Evolutionary conservation across 2,888 invertebrate species (phyloP).

Genomic region (Limnephilus auricula): DNA sequence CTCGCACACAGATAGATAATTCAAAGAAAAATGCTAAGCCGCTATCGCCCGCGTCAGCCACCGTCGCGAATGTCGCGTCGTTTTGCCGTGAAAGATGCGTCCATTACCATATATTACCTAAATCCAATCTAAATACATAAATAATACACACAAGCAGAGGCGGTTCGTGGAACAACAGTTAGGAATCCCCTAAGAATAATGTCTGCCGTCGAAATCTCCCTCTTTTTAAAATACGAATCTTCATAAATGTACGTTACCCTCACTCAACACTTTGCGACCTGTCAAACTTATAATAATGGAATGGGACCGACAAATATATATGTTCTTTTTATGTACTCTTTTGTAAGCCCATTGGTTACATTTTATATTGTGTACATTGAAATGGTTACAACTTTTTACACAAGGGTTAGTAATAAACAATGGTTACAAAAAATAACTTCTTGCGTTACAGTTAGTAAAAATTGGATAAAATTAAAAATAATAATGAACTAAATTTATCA

Average conservation of each 20-base stretch:
- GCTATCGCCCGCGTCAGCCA: not conserved
- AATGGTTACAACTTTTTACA: too few species aligned
- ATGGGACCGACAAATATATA: not conserved
- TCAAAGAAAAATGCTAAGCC: slow-evolving; percentile 13
- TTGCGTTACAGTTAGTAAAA: too few species aligned
- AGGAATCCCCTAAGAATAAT: slow-evolving; percentile 63
- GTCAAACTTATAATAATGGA: not conserved
- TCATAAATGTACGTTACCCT: slow-evolving; percentile 29
- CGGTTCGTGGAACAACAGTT: slow-evolving; percentile 56
- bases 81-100: slow-evolving; percentile 53
- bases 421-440: too few species aligned
- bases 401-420: too few species aligned
- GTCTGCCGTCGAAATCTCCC: slow-evolving; percentile 51
- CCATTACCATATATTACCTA: slow-evolving; percentile 64
- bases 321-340: too few species aligned
- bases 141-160: slow-evolving; percentile 63
- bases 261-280: not conserved
- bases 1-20: not conserved
- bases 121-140: slow-evolving; percentile 66
- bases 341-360: too few species aligned
- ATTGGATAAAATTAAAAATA: too few species aligned
- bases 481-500: too few species aligned
- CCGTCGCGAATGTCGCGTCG: not conserved
- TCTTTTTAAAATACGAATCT: slow-evolving; percentile 39
- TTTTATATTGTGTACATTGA: too few species aligned